Conservation (phyloP, 2,888 invertebrate species). For the Diarsia rubi region DNA sequence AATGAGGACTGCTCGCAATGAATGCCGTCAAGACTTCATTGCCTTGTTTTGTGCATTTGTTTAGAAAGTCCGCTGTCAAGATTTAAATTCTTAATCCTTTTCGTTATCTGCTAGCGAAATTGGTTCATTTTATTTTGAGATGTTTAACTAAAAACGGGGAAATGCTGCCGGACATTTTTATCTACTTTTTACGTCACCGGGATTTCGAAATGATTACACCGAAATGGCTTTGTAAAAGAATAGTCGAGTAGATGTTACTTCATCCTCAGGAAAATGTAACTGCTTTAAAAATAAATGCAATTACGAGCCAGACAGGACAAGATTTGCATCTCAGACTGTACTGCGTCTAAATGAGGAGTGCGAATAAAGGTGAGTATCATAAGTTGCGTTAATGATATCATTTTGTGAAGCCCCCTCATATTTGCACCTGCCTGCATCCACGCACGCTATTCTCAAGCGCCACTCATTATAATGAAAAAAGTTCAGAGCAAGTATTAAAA, state of each 20-base stretch:
- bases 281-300: conserved; percentile 50
- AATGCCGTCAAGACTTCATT: conserved; percentile 70
- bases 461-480: conserved; percentile 60
- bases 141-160: conserved; percentile 53
- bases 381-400: conserved; percentile 40
- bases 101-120: conserved; percentile 75
- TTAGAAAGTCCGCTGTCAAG: conserved; percentile 65
- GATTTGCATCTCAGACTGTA: conserved; percentile 47
- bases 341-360: conserved; percentile 31
- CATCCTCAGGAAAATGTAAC: conserved; percentile 22
- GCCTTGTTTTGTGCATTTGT: conserved; percentile 75
- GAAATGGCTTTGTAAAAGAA: conserved; percentile 37
- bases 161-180: conserved; percentile 31
- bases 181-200: conserved; percentile 37
- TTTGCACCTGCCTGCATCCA: conserved; percentile 35
- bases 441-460: conserved; percentile 19
- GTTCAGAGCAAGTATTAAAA: conserved; percentile 44
- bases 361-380: conserved; percentile 27
- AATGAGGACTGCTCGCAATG: conserved; percentile 66
- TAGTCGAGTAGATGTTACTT: conserved; percentile 13
- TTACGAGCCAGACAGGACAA: conserved; percentile 45
- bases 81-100: conserved; percentile 76
- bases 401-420: conserved; percentile 34
- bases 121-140: conserved; percentile 74
- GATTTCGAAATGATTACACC: conserved; percentile 36